phyloP scores from a whole-genome alignment of 1,140 invertebrate genomes.

The Drosophila elegans region DNA sequence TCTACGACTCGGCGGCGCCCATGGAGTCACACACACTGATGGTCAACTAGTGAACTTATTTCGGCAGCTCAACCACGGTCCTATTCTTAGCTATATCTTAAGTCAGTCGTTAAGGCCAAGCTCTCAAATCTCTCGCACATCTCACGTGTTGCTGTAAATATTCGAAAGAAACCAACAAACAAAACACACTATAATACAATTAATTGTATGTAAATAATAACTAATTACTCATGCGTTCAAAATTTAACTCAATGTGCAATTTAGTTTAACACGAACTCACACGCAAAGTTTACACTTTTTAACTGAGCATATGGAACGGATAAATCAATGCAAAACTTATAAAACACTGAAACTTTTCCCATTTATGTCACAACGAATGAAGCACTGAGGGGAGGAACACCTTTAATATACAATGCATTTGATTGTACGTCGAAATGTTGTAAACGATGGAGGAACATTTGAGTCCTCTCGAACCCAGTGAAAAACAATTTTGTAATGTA shows the following conservation, averaged over 20 bases:
- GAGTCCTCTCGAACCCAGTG: conserved; percentile 41
- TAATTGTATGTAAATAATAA: conserved; percentile 78
- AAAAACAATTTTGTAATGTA: conserved; percentile 63
- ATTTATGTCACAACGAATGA: conserved; percentile 56
- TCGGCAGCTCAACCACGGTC: conserved; percentile 15
- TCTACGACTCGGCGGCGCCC: conserved; percentile 96
- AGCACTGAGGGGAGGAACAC: conserved; percentile 16
- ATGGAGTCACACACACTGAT: conserved; percentile 85
- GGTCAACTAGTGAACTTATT: conserved; percentile 71
- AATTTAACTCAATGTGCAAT: conserved; percentile 82
- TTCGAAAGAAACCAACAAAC: conserved; percentile 30
- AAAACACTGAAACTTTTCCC: conserved; percentile 20
- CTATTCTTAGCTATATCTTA: conserved; percentile 50
- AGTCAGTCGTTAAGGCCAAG: conserved; percentile 38
- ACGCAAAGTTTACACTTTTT: conserved; percentile 35
- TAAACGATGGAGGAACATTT: conserved; percentile 23
- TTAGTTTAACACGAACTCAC: conserved; percentile 70
- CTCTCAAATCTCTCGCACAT: conserved; percentile 58
- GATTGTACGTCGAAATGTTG: conserved; percentile 52
- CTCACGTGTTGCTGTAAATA: conserved; percentile 73
- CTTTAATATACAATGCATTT: conserved; percentile 46
- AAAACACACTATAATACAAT: conserved; percentile 60
- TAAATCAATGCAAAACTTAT: conserved; percentile 10
- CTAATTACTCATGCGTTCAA: conserved; percentile 69
- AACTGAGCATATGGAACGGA: conserved; percentile 29